Percentiles rank a stretch among this genome's conserved stretches.
Evolutionary conservation across 2,113 vertebrate species (phyloP).

Genomic region (Ameiurus melas): DNA sequence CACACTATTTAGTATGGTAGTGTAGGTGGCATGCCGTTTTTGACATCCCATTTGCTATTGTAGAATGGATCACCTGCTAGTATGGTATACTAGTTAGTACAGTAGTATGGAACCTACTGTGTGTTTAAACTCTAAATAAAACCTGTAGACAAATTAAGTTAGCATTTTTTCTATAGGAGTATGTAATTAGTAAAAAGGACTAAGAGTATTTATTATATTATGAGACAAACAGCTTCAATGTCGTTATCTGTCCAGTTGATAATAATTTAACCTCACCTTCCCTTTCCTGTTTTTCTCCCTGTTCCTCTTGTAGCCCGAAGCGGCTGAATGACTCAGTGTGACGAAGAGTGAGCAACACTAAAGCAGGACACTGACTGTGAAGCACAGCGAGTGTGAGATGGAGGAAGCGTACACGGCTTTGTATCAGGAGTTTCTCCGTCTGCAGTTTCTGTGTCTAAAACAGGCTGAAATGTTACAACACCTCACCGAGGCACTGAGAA

Average conservation of each 20-base stretch:
- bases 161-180: background rate
- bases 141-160: background rate
- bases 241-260: background rate
- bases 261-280: background rate
- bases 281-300: background rate
- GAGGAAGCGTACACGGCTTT: slow-evolving; percentile 75
- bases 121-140: background rate
- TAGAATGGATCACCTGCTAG: background rate
- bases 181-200: background rate
- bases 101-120: background rate
- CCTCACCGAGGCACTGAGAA: slow-evolving; percentile 63
- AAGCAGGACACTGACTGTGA: slow-evolving; percentile 3
- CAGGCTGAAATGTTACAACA: slow-evolving; percentile 77
- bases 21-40: background rate
- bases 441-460: slow-evolving; percentile 74
- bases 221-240: background rate
- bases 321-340: background rate
- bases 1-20: too few relatives aligned
- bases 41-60: background rate
- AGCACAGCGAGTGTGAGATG: slow-evolving; percentile 61
- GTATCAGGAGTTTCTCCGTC: slow-evolving; percentile 69
- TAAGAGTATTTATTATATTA: background rate
- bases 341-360: background rate
- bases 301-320: slow-evolving; percentile 8
- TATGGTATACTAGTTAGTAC: background rate